Percentiles rank a stretch among this genome's conserved stretches.
Evolutionary conservation across 2,888 invertebrate species (phyloP).

Genomic region (Lysandra bellargus): DNA sequence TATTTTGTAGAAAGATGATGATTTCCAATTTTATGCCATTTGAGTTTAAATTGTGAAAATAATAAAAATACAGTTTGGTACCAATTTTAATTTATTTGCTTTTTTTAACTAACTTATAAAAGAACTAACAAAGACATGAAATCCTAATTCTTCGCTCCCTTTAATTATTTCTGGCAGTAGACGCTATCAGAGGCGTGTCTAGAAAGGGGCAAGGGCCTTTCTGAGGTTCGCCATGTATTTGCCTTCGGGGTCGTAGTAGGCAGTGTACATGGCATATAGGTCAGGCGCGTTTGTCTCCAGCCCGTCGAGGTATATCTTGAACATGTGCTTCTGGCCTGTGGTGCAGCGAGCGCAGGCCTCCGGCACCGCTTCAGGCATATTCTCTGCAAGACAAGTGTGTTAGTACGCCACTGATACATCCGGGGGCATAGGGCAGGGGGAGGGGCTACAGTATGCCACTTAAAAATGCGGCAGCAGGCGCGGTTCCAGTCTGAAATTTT

Average conservation of each 20-base stretch:
- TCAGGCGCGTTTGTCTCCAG: neutral
- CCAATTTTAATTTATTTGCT: conserved; percentile 10
- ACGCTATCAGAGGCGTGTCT: neutral
- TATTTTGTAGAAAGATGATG: no score
- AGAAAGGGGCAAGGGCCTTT: neutral
- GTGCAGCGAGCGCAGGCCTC: conserved; percentile 16
- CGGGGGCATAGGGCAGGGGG: neutral
- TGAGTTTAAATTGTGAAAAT: no score
- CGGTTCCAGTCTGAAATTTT: no score
- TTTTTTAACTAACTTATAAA: neutral
- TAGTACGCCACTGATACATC: neutral
- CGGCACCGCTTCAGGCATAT: conserved; percentile 8
- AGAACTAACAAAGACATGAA: neutral
- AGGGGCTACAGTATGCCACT: neutral
- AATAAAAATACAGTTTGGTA: neutral
- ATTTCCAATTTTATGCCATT: no score
- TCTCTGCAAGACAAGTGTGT: neutral
- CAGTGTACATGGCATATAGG: neutral
- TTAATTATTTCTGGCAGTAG: neutral
- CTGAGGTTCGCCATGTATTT: neutral
- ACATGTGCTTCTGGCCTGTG: neutral
- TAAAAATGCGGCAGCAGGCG: no score
- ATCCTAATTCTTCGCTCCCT: neutral
- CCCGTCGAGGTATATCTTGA: neutral
- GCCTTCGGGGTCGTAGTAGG: conserved; percentile 6